These are phyloP conservation scores for Bettongia penicillata DNA, from an alignment of 2,113 vertebrate species.

Conservation along the genomic window DNA sequence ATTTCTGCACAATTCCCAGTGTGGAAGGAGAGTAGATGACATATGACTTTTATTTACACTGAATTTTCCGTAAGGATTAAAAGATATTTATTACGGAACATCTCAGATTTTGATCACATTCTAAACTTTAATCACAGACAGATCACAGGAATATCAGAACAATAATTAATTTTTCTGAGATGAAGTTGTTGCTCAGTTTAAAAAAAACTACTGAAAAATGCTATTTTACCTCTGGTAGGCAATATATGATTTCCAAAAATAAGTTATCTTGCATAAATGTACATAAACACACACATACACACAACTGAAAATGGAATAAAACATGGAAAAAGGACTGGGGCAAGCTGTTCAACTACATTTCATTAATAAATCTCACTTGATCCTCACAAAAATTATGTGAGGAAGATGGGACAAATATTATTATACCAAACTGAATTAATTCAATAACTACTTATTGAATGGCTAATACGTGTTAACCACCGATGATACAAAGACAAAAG, in stretches of 20 bases:
- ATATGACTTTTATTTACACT: conserved; percentile 70
- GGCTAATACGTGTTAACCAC: not conserved
- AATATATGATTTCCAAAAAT: not conserved
- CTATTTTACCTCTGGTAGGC: not conserved
- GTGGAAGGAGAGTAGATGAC: not conserved
- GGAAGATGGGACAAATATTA: not conserved
- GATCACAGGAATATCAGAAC: conserved; percentile 46
- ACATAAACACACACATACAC: not conserved
- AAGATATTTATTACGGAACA: conserved; percentile 58
- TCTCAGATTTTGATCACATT: conserved; percentile 50
- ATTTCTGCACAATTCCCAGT: conserved; percentile 71
- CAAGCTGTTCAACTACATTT: not conserved
- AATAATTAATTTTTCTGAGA: conserved; percentile 29
- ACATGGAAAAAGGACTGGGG: not conserved
- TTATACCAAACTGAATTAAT: not conserved
- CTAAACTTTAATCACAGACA: conserved; percentile 35
- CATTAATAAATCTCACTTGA: not conserved
- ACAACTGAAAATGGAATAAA: not conserved
- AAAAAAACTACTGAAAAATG: not conserved
- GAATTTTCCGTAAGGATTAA: conserved; percentile 71
- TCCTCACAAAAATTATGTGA: not conserved
- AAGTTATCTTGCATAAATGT: not conserved
- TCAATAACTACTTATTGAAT: not conserved
- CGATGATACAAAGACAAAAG: not conserved
- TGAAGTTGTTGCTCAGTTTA: not conserved